These are phyloP conservation scores for Cordylochernes scorpioides DNA, from an alignment of 2,888 invertebrate genomes.

Conservation along the genomic window DNA sequence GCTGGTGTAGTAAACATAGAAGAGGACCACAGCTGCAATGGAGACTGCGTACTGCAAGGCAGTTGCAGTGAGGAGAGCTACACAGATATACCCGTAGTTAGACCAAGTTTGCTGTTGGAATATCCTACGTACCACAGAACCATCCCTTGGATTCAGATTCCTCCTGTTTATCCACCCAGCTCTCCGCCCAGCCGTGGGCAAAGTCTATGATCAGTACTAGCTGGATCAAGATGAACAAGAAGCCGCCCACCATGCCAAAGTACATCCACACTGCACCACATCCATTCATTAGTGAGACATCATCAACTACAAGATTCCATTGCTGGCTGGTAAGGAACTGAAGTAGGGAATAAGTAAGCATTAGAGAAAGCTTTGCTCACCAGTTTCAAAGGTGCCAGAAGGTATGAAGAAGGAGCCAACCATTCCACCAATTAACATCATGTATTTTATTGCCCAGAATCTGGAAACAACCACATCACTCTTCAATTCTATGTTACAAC, in stretches of 20 bases:
- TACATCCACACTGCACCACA: constrained; percentile 55
- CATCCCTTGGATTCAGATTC: constrained; percentile 66
- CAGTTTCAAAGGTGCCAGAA: constrained; percentile 23
- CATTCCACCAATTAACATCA: constrained; percentile 61
- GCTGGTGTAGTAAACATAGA: constrained; percentile 65
- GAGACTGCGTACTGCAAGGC: constrained; percentile 50
- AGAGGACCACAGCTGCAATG: constrained; percentile 49
- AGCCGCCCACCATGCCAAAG: constrained; percentile 86
- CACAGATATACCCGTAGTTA: constrained; percentile 24
- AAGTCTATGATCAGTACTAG: constrained; percentile 88
- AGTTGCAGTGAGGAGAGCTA: constrained; percentile 55
- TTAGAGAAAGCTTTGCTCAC: constrained; percentile 16
- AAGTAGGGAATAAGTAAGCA: too few species aligned
- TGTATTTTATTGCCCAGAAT: constrained; percentile 86
- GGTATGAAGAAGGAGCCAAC: constrained; percentile 94
- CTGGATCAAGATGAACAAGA: constrained; percentile 85
- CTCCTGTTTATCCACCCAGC: constrained; percentile 79
- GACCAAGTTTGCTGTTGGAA: constrained; percentile 32
- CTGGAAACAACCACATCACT: constrained; percentile 28
- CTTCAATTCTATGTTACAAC: too few species aligned
- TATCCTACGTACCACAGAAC: constrained; percentile 26
- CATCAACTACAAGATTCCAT: too few species aligned
- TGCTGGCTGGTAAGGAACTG: too few species aligned
- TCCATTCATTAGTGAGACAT: too few species aligned
- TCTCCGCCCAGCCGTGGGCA: constrained; percentile 89